These are phyloP conservation scores for Falco cherrug DNA, from an alignment of 2,797 vertebrate genomes.

Conservation along the genomic window DNA sequence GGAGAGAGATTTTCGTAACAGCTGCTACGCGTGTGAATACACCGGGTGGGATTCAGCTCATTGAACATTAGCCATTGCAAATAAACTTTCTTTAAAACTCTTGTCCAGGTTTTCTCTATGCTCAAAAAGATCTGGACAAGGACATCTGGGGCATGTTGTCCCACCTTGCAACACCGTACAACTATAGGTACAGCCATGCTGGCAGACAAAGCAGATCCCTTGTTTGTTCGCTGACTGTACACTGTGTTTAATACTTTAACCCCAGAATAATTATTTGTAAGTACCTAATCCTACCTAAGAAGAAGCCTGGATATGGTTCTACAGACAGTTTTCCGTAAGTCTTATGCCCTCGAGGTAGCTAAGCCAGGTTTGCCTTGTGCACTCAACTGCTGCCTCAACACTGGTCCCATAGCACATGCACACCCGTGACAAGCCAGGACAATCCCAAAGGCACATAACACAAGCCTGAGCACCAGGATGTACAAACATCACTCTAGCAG, in stretches of 20 bases:
- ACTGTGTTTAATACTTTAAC: background rate
- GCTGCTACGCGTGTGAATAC: background rate
- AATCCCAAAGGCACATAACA: background rate
- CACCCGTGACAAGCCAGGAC: accelerated
- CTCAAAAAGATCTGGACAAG: background rate
- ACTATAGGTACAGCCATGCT: background rate
- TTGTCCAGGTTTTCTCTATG: background rate
- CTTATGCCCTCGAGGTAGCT: background rate
- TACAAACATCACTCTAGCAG: background rate
- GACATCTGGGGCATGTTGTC: background rate
- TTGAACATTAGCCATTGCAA: background rate
- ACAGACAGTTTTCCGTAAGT: background rate
- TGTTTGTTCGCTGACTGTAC: background rate
- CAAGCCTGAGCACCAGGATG: background rate
- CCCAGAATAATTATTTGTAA: background rate
- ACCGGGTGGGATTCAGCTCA: background rate
- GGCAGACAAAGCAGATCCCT: background rate
- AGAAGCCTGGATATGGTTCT: background rate
- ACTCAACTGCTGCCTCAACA: background rate
- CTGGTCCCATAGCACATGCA: accelerated
- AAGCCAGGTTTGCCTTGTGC: background rate
- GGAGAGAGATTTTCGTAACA: background rate
- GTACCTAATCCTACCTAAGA: background rate
- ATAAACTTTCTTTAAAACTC: background rate
- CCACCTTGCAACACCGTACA: background rate